phyloP scores from a whole-genome alignment of 2,888 invertebrate genomes.

The Sminthurides aquaticus region DNA sequence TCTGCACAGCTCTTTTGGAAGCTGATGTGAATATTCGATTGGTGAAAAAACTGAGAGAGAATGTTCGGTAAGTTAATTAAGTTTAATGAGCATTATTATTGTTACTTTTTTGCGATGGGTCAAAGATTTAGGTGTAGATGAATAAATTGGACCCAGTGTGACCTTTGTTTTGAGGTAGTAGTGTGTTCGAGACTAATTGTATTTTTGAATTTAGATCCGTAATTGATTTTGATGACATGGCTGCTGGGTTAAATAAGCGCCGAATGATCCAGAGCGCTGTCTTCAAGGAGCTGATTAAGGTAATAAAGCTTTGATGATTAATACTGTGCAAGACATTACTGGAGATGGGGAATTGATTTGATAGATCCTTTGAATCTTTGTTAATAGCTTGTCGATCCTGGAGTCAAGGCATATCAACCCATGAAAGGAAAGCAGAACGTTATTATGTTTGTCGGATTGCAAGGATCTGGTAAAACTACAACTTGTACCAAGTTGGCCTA shows the following conservation, averaged over 20 bases:
- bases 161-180: too few species aligned
- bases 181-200: not conserved
- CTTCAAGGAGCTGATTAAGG: constrained; percentile 95
- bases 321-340: not conserved
- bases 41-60: constrained; percentile 91
- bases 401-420: constrained; percentile 93
- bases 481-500: constrained; percentile 99
- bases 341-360: too few species aligned
- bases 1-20: constrained; percentile 92
- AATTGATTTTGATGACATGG: constrained; percentile 99
- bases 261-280: constrained; percentile 99
- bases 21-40: constrained; percentile 91
- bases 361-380: too few species aligned
- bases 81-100: constrained; percentile 17
- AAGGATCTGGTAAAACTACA: constrained; percentile 98
- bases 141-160: too few species aligned
- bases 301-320: constrained; percentile 46
- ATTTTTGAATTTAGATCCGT: constrained; percentile 57
- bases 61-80: constrained; percentile 61
- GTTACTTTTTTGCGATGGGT: not conserved
- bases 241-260: constrained; percentile 93
- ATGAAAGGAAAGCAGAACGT: constrained; percentile 89
- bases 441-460: constrained; percentile 99
- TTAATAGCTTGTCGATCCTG: constrained; percentile 84
- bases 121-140: too few species aligned